Evolutionary conservation across 2,113 vertebrate genomes (phyloP).

Genomic region (Gavia stellata): DNA sequence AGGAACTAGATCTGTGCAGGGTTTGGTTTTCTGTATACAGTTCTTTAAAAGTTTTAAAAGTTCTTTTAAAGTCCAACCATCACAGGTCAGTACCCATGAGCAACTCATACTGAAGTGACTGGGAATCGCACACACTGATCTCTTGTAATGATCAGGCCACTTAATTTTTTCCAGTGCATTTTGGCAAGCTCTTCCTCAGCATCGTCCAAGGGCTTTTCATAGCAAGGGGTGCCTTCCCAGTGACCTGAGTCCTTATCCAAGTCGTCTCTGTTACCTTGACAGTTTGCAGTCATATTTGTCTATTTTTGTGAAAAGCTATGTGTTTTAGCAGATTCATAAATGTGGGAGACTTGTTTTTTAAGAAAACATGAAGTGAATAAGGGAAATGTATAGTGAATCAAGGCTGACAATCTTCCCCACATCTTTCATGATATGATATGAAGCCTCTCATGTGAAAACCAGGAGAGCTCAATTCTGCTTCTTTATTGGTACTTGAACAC

Average conservation of each 20-base stretch:
- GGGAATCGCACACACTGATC: background rate
- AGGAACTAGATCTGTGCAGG: background rate
- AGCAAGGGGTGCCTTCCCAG: background rate
- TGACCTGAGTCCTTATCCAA: background rate
- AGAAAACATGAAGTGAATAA: background rate
- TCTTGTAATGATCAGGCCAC: background rate
- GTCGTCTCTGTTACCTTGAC: background rate
- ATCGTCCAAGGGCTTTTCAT: background rate
- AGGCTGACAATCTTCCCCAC: background rate
- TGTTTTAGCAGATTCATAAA: background rate
- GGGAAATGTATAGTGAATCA: background rate
- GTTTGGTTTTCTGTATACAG: background rate
- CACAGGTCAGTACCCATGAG: background rate
- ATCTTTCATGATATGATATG: background rate
- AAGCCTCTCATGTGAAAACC: background rate
- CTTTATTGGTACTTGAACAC: background rate
- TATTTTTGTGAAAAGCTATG: background rate
- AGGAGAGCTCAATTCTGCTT: background rate
- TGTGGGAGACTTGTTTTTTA: background rate
- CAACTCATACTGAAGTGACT: background rate
- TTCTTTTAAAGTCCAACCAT: background rate
- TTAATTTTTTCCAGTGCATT: background rate
- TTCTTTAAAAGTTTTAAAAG: too few relatives aligned
- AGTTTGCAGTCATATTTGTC: background rate
- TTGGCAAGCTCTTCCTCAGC: background rate